Evolutionary conservation across 2,888 invertebrate genomes (phyloP).

Genomic region (Empis livida): DNA sequence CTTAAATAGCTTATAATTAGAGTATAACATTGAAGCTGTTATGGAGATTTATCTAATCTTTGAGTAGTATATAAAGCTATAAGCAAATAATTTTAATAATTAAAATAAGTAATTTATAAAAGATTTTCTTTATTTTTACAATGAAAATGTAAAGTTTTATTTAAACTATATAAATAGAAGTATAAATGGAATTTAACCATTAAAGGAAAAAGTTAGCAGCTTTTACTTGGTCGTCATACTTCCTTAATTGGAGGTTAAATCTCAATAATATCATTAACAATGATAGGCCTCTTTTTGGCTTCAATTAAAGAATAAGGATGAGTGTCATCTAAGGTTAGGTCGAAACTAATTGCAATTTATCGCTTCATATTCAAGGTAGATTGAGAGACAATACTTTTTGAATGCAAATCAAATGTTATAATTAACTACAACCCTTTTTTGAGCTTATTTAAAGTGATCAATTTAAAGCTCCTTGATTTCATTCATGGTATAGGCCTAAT

Average conservation of each 20-base stretch:
- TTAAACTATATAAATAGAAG: conserved; percentile 52
- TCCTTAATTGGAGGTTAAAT: conserved; percentile 42
- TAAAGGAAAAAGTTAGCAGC: conserved; percentile 52
- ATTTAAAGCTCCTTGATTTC: conserved; percentile 47
- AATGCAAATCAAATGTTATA: conserved; percentile 39
- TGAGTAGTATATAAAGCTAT: conserved; percentile 13
- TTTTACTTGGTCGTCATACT: conserved; percentile 41
- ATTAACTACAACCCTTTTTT: conserved; percentile 35
- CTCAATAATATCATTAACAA: conserved; percentile 52
- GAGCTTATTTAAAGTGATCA: conserved; percentile 22
- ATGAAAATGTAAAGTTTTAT: conserved; percentile 53
- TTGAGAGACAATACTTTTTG: conserved; percentile 36
- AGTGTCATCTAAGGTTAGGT: conserved; percentile 34
- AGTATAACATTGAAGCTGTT: conserved; percentile 39
- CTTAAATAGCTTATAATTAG: conserved; percentile 36
- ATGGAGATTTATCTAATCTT: conserved; percentile 26
- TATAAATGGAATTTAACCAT: conserved; percentile 37
- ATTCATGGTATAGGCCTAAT: conserved; percentile 41
- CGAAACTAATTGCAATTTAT: conserved; percentile 41
- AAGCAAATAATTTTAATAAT: too few relatives aligned
- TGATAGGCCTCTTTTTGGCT: conserved; percentile 50
- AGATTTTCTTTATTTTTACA: conserved; percentile 42
- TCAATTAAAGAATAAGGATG: conserved; percentile 44
- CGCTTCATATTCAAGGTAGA: conserved; percentile 36
- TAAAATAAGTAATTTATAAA: conserved; percentile 25